These are phyloP conservation scores for Pica pica DNA, from an alignment of 2,113 vertebrate genomes.

Conservation along the genomic window DNA sequence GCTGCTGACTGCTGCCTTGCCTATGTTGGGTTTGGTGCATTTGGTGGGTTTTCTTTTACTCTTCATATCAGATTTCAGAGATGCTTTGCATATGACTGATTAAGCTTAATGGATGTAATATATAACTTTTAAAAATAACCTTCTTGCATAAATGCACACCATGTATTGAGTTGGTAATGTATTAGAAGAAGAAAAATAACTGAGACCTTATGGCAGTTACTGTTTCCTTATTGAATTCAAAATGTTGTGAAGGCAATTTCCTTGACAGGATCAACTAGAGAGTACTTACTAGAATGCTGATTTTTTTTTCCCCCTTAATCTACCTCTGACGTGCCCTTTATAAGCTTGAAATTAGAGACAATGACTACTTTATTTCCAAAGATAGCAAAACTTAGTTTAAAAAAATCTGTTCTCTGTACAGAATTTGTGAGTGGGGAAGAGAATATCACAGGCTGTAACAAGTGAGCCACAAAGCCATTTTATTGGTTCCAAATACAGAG, in stretches of 20 bases:
- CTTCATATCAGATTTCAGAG: slow-evolving; percentile 14
- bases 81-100: slow-evolving; percentile 24
- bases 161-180: slow-evolving; percentile 42
- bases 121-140: background rate
- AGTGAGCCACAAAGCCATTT: background rate
- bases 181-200: slow-evolving; percentile 8
- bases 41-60: background rate
- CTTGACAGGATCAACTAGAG: slow-evolving; percentile 13
- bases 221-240: slow-evolving; percentile 22
- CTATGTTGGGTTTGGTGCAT: background rate
- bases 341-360: background rate
- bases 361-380: background rate
- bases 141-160: slow-evolving; percentile 28
- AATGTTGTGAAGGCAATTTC: slow-evolving; percentile 25
- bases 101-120: slow-evolving; percentile 3
- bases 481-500: background rate
- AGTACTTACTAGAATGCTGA: background rate
- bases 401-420: background rate
- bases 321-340: background rate
- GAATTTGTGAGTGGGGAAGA: background rate
- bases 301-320: background rate
- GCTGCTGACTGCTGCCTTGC: background rate
- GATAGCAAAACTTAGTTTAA: background rate
- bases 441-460: background rate
- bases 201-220: background rate